Conservation (phyloP, 2,113 vertebrate species). For the Misgurnus anguillicaudatus region DNA sequence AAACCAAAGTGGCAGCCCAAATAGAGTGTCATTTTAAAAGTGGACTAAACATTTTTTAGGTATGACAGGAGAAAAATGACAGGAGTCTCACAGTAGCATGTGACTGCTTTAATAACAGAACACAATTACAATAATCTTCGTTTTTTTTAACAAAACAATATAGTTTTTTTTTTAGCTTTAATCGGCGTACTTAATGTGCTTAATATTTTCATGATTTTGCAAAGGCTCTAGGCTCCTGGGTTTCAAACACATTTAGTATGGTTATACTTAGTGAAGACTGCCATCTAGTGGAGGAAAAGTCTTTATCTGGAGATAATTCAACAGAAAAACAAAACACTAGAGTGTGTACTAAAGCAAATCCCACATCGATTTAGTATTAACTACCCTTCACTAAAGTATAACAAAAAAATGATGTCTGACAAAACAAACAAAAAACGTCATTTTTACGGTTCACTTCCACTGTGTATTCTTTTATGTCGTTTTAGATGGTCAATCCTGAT, state of each 20-base stretch:
- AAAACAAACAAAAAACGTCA: no score
- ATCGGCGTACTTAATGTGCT: not conserved
- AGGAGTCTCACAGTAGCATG: not conserved
- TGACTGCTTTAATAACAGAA: not conserved
- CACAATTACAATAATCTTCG: not conserved
- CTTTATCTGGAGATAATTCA: not conserved
- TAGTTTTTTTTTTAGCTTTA: not conserved
- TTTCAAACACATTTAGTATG: not conserved
- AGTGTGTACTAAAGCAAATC: not conserved
- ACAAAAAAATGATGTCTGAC: no score
- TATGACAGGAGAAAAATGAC: not conserved
- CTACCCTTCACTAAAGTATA: no score
- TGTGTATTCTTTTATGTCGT: not conserved
- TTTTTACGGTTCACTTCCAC: no score
- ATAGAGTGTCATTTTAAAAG: not conserved
- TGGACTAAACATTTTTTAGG: not conserved
- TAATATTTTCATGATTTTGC: not conserved
- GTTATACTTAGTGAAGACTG: not conserved
- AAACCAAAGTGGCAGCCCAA: no score
- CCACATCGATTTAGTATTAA: not conserved
- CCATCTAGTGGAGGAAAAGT: conserved; percentile 27
- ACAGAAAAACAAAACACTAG: not conserved
- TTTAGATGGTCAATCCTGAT: conserved; percentile 21
- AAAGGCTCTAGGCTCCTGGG: not conserved
- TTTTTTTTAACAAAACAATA: not conserved